Evolutionary conservation across 2,888 invertebrate genomes (phyloP).

Genomic region (Phortica okadai): DNA sequence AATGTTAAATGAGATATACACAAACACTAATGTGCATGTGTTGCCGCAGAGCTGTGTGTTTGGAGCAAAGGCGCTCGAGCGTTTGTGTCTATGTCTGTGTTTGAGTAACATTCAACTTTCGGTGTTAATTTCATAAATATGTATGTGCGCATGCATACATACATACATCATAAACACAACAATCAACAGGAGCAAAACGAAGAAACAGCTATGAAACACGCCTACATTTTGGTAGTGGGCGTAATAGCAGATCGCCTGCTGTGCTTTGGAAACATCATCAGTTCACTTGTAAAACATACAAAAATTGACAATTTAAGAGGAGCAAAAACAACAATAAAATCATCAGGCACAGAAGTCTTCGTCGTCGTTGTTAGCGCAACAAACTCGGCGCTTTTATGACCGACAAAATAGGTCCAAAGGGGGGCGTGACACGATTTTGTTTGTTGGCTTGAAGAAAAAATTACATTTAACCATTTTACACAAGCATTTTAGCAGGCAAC

Average conservation of each 20-base stretch:
- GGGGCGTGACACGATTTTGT: background rate
- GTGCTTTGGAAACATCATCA: background rate
- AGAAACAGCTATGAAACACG: background rate
- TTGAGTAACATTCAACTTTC: background rate
- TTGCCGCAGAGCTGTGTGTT: too few species aligned
- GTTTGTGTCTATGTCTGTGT: background rate
- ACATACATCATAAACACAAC: constrained; percentile 23
- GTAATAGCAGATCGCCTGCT: background rate
- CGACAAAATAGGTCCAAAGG: background rate
- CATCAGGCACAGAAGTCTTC: background rate
- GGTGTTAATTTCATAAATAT: constrained; percentile 11
- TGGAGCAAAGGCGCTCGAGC: too few species aligned
- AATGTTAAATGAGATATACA: background rate
- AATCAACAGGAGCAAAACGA: constrained; percentile 14
- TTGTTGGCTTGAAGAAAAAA: background rate
- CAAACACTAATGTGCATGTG: background rate
- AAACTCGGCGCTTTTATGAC: constrained; percentile 2
- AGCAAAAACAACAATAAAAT: constrained; percentile 35
- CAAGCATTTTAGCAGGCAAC: constrained; percentile 24
- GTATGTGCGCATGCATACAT: background rate
- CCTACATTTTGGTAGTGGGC: background rate
- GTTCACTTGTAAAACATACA: constrained; percentile 55
- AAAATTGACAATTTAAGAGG: constrained; percentile 59
- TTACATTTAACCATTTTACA: constrained; percentile 29
- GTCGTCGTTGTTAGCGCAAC: background rate